phyloP scores from a whole-genome alignment of 1,140 invertebrate species.

The Kradibia gibbosae region DNA sequence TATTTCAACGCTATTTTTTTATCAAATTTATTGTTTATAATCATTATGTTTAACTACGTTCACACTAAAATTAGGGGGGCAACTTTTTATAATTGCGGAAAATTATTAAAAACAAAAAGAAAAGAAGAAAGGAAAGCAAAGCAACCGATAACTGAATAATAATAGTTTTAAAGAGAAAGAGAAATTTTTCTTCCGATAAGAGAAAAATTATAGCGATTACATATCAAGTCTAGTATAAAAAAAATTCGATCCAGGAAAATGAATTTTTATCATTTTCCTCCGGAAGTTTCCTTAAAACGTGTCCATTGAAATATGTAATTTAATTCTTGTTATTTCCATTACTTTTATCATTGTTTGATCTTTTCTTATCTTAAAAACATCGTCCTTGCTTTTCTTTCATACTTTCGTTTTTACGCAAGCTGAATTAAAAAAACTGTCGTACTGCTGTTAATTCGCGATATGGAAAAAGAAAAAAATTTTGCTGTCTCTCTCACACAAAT shows the following conservation, averaged over 20 bases:
- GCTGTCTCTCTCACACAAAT: slow-evolving; percentile 34
- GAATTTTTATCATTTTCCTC: slow-evolving; percentile 41
- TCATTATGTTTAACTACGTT: slow-evolving; percentile 75
- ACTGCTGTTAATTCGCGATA: slow-evolving; percentile 48
- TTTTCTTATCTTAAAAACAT: slow-evolving; percentile 43
- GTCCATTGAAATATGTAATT: slow-evolving; percentile 42
- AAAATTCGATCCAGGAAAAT: slow-evolving; percentile 76
- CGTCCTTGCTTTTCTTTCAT: slow-evolving; percentile 66
- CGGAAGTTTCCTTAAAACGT: slow-evolving; percentile 30
- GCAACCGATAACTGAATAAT: slow-evolving; percentile 66
- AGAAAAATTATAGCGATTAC: slow-evolving; percentile 14
- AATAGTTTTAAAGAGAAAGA: slow-evolving; percentile 57
- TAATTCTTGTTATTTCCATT: slow-evolving; percentile 55
- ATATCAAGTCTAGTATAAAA: slow-evolving; percentile 58
- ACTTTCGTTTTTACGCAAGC: slow-evolving; percentile 57
- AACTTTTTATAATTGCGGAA: slow-evolving; percentile 61
- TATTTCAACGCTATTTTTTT: slow-evolving; percentile 69
- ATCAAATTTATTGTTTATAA: slow-evolving; percentile 71
- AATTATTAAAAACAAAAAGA: slow-evolving; percentile 55
- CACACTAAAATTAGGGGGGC: slow-evolving; percentile 75
- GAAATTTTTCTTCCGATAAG: slow-evolving; percentile 64
- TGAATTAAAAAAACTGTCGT: slow-evolving; percentile 42
- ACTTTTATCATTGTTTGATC: slow-evolving; percentile 51
- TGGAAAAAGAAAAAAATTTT: slow-evolving; percentile 49
- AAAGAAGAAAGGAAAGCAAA: slow-evolving; percentile 68